Evolutionary conservation across 1,140 invertebrate species (phyloP), one percentile per base, ranked within the genome.

Genomic region (Musca domestica): DNA sequence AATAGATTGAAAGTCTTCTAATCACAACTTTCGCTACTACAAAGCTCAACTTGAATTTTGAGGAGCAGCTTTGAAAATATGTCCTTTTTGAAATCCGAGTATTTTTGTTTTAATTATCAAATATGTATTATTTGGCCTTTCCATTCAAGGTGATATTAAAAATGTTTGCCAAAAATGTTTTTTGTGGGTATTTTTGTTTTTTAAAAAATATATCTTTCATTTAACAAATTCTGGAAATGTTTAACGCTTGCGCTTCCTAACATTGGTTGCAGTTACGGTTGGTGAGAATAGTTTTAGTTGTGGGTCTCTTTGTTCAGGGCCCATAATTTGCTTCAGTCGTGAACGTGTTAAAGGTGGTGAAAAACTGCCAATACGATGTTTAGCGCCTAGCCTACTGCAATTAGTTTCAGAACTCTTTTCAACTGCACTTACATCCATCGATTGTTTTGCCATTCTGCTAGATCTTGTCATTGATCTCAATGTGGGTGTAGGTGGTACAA

Each of bases 271-370:
- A 2, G 30, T 7, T 30, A 12, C 22, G 19, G 27, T 19, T 61
- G 17, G 27, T 12, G 7, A 20, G 19, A 61, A 34, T 20, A 9
- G 4, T 41, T 41, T 12, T 5, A 41, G 2, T 41, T 41, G 34
- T 2, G 2, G 34, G 5, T 41, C 10, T 12, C 10, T 41, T 12
- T 41, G n/a, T 25, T 19, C 56, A 17, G 34, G 56, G 3, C 17
- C n/a, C 46, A 46, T 47, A 19, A 69, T 27, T 20, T 69, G 47
- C 63, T 69, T 69, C 67, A 65, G 63, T 25, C 67, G 48, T 6
- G 67, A 54, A 2, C 67, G 67, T 56, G 67, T 69, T 63, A 69
- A 54, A 27, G 67, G 67, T 65, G 67, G 67, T 9, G 67, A 69
- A 56, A 69, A 69, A 30, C 34, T 46, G 22, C 41, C 51, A 15